Evolutionary conservation across 2,113 vertebrate species (phyloP), one percentile per base, ranked within the genome.

Genomic region (Motacilla tschutschensis): DNA sequence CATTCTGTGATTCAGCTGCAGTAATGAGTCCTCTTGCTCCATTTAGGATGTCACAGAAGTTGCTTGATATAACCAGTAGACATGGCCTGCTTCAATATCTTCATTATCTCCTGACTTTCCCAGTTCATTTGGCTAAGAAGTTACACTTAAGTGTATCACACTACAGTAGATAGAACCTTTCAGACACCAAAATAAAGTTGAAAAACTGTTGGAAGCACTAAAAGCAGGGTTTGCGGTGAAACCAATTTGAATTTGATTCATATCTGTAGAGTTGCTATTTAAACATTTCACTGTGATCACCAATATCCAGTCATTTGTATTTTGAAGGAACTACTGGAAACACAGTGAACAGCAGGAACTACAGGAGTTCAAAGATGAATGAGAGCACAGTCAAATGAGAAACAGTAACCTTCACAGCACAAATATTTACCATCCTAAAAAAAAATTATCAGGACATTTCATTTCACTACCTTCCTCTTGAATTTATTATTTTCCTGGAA

Each of bases 311-410:
- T 22, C 29, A 50, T 72, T 54, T 65, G n/a, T n/a, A 78, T 54
- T 93, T 92, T 85, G 48, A 80, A 88, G 44, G 28, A 81, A 26
- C 22, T 58, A 46, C 28, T 59, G 15, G 31, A 89, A 86, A 90
- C 17, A 9, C 47, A 71, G 14, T 21, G 6, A 24, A 51, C 11
- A 76, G 47, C 11, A 85, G n/a, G 13, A 29, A 22, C 58, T 88
- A 80, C 33, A 54, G 63, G 44, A 91, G 79, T 31, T 85, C 40
- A 63, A 83, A 58, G 33, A 55, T 40, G 14, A 83, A 44, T 24
- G 36, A 83, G 8, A 90, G 19, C 15, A 67, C 79, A 76, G 41
- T 20, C 7, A 88, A 88, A 81, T 40, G 14, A 82, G 35, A 94
- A 94, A 64, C 50, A 76, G 28, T 51, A 78, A 70, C 35, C 47